phyloP scores from a whole-genome alignment of 2,113 vertebrate genomes.

The Hippocampus zosterae region DNA sequence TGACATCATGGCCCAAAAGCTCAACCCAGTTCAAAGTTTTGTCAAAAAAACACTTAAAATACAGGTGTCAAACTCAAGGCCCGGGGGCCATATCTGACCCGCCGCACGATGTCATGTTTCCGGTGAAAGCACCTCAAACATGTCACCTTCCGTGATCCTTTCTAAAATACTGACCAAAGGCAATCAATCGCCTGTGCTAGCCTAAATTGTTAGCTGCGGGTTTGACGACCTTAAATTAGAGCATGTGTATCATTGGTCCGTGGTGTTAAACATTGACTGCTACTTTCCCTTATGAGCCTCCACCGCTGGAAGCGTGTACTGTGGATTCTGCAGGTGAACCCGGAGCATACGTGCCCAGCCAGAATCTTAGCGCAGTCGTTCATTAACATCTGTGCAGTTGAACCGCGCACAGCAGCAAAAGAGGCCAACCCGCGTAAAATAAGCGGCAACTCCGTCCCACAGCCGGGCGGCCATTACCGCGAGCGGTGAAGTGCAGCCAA shows the following conservation, averaged over 20 bases:
- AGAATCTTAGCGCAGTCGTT: constrained; percentile 3
- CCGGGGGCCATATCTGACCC: too few relatives aligned
- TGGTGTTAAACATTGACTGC: constrained; percentile 17
- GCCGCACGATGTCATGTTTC: too few relatives aligned
- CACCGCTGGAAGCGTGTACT: constrained; percentile 10
- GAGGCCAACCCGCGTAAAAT: constrained; percentile 23
- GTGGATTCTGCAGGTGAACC: constrained; percentile 15
- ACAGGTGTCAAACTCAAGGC: too few relatives aligned
- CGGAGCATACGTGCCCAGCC: constrained; percentile 8
- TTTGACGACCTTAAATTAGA: not conserved
- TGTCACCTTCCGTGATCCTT: too few relatives aligned
- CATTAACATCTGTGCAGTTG: constrained; percentile 25
- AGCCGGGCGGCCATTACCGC: constrained; percentile 24
- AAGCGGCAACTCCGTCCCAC: constrained; percentile 13
- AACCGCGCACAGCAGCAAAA: constrained; percentile 24
- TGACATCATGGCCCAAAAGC: too few relatives aligned
- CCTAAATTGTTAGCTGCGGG: not conserved
- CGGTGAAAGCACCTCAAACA: too few relatives aligned
- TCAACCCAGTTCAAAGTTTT: too few relatives aligned
- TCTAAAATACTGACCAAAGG: too few relatives aligned
- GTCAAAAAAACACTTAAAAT: too few relatives aligned
- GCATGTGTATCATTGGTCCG: not conserved
- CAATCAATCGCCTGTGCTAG: not conserved
- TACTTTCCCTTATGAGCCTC: constrained; percentile 2
- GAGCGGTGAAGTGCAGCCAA: constrained; percentile 19